Conservation (phyloP, 2,888 invertebrate genomes). For the Ormyrus thymus region DNA sequence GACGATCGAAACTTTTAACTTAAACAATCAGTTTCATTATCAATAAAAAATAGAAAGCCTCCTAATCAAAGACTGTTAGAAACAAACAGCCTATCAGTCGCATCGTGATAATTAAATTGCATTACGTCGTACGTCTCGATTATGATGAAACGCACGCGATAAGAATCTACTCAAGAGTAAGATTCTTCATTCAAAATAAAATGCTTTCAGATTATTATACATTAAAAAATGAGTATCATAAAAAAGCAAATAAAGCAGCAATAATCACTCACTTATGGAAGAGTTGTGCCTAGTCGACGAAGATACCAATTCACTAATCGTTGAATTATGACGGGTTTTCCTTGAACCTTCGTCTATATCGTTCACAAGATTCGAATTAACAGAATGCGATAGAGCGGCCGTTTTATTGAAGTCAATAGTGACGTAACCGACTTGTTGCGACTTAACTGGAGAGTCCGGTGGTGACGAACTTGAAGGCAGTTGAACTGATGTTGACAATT, state of each 20-base stretch:
- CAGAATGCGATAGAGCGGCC: conserved; percentile 89
- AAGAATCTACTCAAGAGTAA: neutral
- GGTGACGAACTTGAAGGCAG: conserved; percentile 64
- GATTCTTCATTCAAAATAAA: neutral
- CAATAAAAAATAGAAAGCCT: conserved; percentile 28
- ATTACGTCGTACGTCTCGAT: conserved; percentile 6
- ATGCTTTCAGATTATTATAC: neutral
- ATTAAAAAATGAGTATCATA: conserved; percentile 3
- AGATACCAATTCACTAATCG: conserved; percentile 78
- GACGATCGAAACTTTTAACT: conserved; percentile 11
- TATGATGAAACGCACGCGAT: neutral
- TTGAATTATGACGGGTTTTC: conserved; percentile 89
- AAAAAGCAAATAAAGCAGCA: conserved; percentile 49
- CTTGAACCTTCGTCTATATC: conserved; percentile 83
- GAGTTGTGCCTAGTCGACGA: conserved; percentile 76
- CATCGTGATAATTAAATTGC: conserved; percentile 20
- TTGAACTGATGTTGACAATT: conserved; percentile 2
- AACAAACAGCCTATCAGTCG: conserved; percentile 11
- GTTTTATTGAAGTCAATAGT: conserved; percentile 97
- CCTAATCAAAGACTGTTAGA: neutral
- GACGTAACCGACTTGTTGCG: conserved; percentile 78
- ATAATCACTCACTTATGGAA: conserved; percentile 78
- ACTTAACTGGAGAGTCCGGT: conserved; percentile 76
- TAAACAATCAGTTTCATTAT: neutral
- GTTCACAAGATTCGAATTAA: conserved; percentile 82